Base-by-base conservation (phyloP, 2,797 vertebrate genomes). In the Steatocranus sp. region DNA sequence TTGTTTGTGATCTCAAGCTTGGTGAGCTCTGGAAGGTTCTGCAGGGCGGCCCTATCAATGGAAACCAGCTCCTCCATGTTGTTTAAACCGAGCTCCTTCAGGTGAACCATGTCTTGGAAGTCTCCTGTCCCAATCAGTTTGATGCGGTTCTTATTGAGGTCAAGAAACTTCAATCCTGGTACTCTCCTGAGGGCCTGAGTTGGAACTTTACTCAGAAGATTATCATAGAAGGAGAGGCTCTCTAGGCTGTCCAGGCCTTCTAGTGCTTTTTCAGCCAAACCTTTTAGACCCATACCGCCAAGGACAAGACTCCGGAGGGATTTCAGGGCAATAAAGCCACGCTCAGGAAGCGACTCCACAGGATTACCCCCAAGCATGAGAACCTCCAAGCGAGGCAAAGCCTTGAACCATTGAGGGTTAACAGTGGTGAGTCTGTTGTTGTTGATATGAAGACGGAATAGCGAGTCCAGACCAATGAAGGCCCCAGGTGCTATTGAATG, bases 1-100 rank as follows among this genome's bases (percentile, higher is more conserved):
- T 99, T 99, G 95, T 99, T 99, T 89, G 98, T 99, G 83, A 99
- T 97, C 50, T 99, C 99, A 11, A 99, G 95, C 91, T 99, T 99
- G 87, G 98, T 99, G 84, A 99, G 95, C 91, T 99, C 99, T 0
- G 99, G 98, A 11, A 99, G 97, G 94, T 99, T 98, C 86, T 97
- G 96, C 90, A 99, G 94, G 61, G 98, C 97, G 0, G 97, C 96
- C 79, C 95, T 97, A 92, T 99, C 99, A n/a, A 99, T 97, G 77
- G 98, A 99, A 88, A 99, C 96, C 93, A 99, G 93, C 88, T 99
- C 97, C 53, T 98, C 98, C 98, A 99, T 99, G 95, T 98, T 99
- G 95, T 98, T 99, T 78, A 99, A 96, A 41, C 99, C 98, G 3
- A 99, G 96, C 93, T 99, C 99, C 84, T 99, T 99, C 79, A 99